Base-by-base conservation (phyloP, 2,888 invertebrate genomes). In the Chymomyza fuscimana region DNA sequence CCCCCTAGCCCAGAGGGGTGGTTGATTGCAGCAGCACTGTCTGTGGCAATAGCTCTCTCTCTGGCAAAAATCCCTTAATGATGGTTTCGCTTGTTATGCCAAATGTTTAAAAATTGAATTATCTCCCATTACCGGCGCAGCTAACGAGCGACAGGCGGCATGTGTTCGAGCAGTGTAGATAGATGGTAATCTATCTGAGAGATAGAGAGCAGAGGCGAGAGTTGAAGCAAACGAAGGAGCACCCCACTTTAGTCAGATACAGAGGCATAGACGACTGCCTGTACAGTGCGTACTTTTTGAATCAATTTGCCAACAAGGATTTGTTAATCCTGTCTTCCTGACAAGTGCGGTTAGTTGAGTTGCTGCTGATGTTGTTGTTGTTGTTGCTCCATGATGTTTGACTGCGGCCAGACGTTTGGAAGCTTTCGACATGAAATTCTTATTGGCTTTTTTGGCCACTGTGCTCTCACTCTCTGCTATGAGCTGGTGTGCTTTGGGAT, bases 101-200 rank as follows among this genome's bases (percentile, higher is more conserved):
- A 91, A 91, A 90, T 91, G 91, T 91, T 91, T 91, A 89, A 86
- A 91, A 91, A 91, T 91, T 91, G 90, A 91, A 91, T 91, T 91
- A 91, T 90, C 89, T 89, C 82, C 90, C 91, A 90, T 91, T 91
- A 91, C 85, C 84, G 88, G 86, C 79, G 83, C 86, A 77, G 89
- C 88, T 89, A 86, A 87, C 87, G 82, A 89, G 82, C 82, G 64
- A 10, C 9, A 46, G 9, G 65, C 60, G 72, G 65, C 63, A 70
- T 12, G 32, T 63, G 71, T 67, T 51, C 4, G 22, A 72, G 22
- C 51, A 22, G 60, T 54, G 50, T 1, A 32, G 51, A 25, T n/a
- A 40, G 40, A 51, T 22, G 15, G 16, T 46, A n/a, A 12, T 61
- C 32, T 32, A 32, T 32, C 19, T 51, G 63, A 70, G 66, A 22